Percentiles rank a stretch among this genome's conserved stretches.
Conservation (phyloP, 2,888 invertebrate species). For the Habrosyne pyritoides region DNA sequence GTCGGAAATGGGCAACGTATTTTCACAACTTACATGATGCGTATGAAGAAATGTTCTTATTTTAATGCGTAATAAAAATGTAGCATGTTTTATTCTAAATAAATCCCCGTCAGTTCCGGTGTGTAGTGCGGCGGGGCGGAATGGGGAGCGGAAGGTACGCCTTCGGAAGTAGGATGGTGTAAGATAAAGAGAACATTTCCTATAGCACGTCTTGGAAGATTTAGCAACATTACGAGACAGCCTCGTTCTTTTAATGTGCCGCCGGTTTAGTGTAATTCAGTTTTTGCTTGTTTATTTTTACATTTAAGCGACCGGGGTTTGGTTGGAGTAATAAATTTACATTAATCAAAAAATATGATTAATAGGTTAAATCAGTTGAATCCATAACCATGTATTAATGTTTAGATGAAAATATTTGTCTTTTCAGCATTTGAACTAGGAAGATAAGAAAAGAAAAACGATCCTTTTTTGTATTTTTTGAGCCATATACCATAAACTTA, state of each 20-base stretch:
- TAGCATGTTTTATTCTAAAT: constrained; percentile 62
- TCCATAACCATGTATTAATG: too few species aligned
- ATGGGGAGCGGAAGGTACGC: constrained; percentile 71
- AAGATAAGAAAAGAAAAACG: too few species aligned
- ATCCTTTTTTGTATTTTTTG: too few species aligned
- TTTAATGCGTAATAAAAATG: constrained; percentile 42
- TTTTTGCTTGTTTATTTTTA: constrained; percentile 30
- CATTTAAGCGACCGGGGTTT: constrained; percentile 7
- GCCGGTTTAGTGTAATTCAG: constrained; percentile 51
- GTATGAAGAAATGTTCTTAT: constrained; percentile 19
- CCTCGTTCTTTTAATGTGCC: constrained; percentile 56
- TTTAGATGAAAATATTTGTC: too few species aligned
- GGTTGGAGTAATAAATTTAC: not conserved
- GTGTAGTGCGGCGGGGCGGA: constrained; percentile 68
- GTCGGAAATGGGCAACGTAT: too few species aligned
- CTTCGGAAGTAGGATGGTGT: constrained; percentile 79
- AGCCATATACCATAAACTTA: too few species aligned
- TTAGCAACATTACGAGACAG: constrained; percentile 73
- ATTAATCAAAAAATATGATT: not conserved
- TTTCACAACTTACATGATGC: too few species aligned
- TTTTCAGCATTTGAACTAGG: too few species aligned
- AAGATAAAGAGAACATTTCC: constrained; percentile 83
- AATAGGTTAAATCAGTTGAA: too few species aligned
- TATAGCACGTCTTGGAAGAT: constrained; percentile 76
- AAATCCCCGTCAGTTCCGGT: constrained; percentile 72